Base-by-base conservation (phyloP, 2,888 invertebrate genomes). In the Caradrina kadenii region DNA sequence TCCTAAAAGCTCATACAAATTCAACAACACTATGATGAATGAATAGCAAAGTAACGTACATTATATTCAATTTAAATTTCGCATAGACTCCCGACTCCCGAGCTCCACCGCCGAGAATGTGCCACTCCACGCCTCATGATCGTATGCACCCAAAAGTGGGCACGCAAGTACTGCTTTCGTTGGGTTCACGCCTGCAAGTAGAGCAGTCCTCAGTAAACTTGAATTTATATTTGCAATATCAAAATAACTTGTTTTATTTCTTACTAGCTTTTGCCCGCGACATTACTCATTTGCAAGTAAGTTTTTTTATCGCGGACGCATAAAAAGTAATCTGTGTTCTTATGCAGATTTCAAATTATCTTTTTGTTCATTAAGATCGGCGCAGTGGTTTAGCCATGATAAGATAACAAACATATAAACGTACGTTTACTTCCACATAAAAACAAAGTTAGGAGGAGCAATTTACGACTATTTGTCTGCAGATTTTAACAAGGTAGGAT, bases 31-130 rank as follows among this genome's bases (percentile, higher is more conserved):
- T 58, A 50, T 76, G 54, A 80, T 42, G 58, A 74, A 67, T 76
- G 59, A 55, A 75, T 49, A 74, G n/a, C 45, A 56, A 76, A 68
- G 69, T 55, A 80, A 70, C 59, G 42, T 81, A 65, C 55, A 63
- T 81, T 77, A 63, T 65, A 63, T 77, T 77, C 55, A 77, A 63
- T 76, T 81, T 80, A 70, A 76, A 79, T 64, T 63, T 53, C 70
- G 76, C 69, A 61, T 68, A 58, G 76, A 54, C 50, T 42, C 70
- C 21, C 39, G 59, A 54, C 50, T 42, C 70, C 21, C 39, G 59
- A 48, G 59, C 31, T 76, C 7, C 64, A 45, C 39, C 49, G 63
- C 13, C 48, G 64, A 58, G 82, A 63, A 73, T 60, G 53, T 48
- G 62, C 56, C 63, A 73, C 73, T 79, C 67, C 21, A 64, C 53